A percentile compares a stretch with the other conserved stretches of the same genome.
Evolutionary conservation across 2,113 vertebrate species (phyloP).

Genomic region (Neopipo cinnamomea): DNA sequence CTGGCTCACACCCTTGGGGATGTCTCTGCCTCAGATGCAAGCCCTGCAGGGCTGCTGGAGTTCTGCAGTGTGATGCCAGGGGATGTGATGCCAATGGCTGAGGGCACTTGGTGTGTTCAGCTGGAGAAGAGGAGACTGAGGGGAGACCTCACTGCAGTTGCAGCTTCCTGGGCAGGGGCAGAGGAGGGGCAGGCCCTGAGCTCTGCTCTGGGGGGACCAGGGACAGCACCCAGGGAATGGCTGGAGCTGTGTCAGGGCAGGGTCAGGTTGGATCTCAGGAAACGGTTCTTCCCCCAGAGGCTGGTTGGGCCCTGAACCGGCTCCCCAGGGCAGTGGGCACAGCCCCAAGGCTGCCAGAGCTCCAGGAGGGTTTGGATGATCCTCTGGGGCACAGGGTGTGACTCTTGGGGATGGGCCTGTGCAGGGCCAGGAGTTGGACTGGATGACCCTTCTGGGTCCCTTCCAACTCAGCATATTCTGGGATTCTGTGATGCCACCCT

Average conservation of each 20-base stretch:
- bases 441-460: not conserved
- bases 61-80: not conserved
- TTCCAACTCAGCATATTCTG: not conserved
- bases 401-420: not conserved
- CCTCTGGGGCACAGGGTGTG: not conserved
- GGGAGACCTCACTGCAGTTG: not conserved
- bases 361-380: not conserved
- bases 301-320: not conserved
- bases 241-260: not conserved
- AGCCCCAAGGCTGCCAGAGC: not conserved
- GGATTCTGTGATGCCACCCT: not conserved
- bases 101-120: not conserved
- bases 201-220: not conserved
- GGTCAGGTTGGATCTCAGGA: not conserved
- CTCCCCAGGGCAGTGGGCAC: not conserved
- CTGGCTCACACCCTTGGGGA: fast-evolving
- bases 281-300: not conserved
- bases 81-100: not conserved
- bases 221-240: not conserved
- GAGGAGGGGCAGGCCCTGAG: not conserved
- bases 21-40: not conserved
- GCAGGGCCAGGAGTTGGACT: not conserved
- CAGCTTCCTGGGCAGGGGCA: not conserved
- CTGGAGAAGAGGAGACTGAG: not conserved
- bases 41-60: fast-evolving